phyloP scores from a whole-genome alignment of 2,797 vertebrate genomes.

The Platyrinchus mystaceus region DNA sequence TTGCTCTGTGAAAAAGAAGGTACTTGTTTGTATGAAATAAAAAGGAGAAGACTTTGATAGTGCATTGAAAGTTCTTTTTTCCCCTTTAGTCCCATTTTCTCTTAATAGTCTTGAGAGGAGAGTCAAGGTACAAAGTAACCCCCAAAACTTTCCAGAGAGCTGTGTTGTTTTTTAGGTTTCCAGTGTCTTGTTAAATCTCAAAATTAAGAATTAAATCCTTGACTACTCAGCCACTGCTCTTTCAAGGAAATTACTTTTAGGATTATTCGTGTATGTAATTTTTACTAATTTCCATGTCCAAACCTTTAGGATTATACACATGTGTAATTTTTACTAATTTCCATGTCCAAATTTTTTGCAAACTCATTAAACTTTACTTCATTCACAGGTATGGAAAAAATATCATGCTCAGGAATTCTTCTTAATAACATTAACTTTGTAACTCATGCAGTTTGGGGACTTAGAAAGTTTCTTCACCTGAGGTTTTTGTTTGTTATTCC shows the following conservation, averaged over 20 bases:
- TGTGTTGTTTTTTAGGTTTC: neutral
- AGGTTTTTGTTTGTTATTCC: conserved; percentile 66
- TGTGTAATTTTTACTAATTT: neutral
- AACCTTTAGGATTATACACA: neutral
- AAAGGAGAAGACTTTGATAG: neutral
- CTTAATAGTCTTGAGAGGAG: neutral
- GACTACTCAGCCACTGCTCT: neutral
- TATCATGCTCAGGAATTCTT: conserved; percentile 10
- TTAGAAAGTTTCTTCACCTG: conserved; percentile 42
- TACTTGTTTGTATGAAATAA: neutral
- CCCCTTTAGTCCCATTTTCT: neutral
- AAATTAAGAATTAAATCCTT: conserved; percentile 11
- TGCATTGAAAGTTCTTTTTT: neutral
- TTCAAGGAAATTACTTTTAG: conserved; percentile 36
- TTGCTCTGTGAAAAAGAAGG: neutral
- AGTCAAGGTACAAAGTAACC: neutral
- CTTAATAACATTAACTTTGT: conserved; percentile 38
- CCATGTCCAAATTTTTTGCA: conserved; percentile 13
- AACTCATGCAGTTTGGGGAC: conserved; percentile 26
- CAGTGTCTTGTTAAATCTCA: neutral
- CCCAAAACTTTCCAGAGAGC: neutral
- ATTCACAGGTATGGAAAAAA: conserved; percentile 40
- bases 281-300: neutral
- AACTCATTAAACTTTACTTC: conserved; percentile 35
- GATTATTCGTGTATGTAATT: neutral